A percentile compares a stretch with the other conserved stretches of the same genome.
These are phyloP conservation scores for Boleophthalmus pectinirostris DNA, from an alignment of 2,113 vertebrate species.

Conservation along the genomic window DNA sequence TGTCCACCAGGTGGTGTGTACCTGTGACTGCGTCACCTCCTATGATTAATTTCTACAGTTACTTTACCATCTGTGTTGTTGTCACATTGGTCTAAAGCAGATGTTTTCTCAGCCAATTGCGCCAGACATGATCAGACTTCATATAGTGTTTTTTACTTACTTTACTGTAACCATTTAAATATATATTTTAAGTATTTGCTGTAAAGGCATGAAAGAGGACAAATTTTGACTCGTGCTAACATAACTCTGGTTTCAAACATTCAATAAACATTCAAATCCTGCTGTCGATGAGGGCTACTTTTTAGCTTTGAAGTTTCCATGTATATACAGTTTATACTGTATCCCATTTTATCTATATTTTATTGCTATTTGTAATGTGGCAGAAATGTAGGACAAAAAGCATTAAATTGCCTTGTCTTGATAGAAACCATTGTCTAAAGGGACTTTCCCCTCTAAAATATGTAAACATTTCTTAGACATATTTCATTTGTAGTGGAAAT, in stretches of 20 bases:
- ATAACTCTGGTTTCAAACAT: background rate
- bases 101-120: background rate
- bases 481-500: constrained; percentile 58
- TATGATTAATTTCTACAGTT: constrained; percentile 45
- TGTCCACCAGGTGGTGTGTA: constrained; percentile 49
- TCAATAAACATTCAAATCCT: background rate
- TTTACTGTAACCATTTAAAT: background rate
- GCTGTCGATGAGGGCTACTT: background rate
- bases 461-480: constrained; percentile 14
- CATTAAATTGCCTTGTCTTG: background rate
- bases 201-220: background rate
- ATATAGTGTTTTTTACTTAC: background rate
- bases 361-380: background rate
- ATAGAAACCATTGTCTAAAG: background rate
- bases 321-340: background rate
- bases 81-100: background rate
- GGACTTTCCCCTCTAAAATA: background rate
- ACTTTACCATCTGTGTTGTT: background rate
- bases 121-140: background rate
- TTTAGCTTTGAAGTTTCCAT: background rate
- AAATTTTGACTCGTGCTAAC: background rate
- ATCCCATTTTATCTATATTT: background rate
- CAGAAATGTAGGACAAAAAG: background rate
- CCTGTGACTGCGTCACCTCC: constrained; percentile 43
- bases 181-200: background rate